A percentile compares a stretch with the other conserved stretches of the same genome.
These are phyloP conservation scores for Pteria penguin DNA, from an alignment of 2,888 invertebrate genomes.

Conservation along the genomic window DNA sequence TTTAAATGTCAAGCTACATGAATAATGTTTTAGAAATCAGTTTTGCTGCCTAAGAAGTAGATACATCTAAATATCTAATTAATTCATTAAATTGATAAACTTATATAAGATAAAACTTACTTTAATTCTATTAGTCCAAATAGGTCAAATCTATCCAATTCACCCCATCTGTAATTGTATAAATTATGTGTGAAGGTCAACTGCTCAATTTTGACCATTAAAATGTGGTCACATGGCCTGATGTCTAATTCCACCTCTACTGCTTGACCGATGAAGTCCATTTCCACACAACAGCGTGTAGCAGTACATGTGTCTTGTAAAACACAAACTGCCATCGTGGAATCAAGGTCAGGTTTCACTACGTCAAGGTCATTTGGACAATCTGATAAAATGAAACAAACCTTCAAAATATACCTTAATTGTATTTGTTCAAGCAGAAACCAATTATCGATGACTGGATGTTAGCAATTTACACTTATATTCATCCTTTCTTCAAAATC, in stretches of 20 bases:
- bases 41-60: no score
- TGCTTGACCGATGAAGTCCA: slow-evolving; percentile 19
- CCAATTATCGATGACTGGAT: no score
- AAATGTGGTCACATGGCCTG: slow-evolving; percentile 40
- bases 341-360: neutral
- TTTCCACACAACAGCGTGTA: slow-evolving; percentile 31
- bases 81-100: no score
- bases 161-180: slow-evolving; percentile 47
- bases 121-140: slow-evolving; percentile 45
- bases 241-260: slow-evolving; percentile 41
- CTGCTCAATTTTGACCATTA: slow-evolving; percentile 47
- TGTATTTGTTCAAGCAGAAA: no score
- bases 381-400: neutral
- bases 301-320: slow-evolving; percentile 37
- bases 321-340: slow-evolving; percentile 22
- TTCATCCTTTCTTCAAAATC: no score
- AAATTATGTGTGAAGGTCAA: slow-evolving; percentile 41
- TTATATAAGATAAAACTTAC: slow-evolving; percentile 54
- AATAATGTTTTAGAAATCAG: no score
- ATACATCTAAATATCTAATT: no score
- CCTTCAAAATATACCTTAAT: neutral
- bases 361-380: slow-evolving; percentile 8
- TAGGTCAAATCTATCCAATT: slow-evolving; percentile 42
- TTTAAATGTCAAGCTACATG: no score
- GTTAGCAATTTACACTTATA: no score